phyloP scores from a whole-genome alignment of 2,888 invertebrate species.

The Dicyrtoma fusca region DNA sequence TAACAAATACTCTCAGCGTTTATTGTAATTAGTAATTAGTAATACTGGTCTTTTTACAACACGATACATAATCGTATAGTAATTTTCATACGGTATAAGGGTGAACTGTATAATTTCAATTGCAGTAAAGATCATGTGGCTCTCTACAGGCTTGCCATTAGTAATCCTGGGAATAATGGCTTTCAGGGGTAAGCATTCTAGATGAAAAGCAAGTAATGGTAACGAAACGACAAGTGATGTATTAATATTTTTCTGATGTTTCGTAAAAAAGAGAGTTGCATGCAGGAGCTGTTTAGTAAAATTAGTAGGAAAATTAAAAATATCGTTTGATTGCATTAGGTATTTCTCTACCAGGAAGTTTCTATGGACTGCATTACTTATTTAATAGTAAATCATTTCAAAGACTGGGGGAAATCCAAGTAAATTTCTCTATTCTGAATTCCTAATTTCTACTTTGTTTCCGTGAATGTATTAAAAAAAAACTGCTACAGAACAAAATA shows the following conservation, averaged over 20 bases:
- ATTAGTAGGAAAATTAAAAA: not conserved
- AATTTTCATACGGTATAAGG: not conserved
- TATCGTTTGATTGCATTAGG: slow-evolving; percentile 1
- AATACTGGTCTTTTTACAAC: no score
- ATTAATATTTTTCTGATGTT: no score
- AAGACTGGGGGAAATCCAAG: not conserved
- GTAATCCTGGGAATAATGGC: slow-evolving; percentile 10
- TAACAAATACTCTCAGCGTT: not conserved
- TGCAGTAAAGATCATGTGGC: slow-evolving; percentile 36
- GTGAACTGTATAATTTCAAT: not conserved
- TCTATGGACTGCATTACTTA: slow-evolving; percentile 7
- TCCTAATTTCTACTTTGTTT: not conserved
- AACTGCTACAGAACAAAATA: not conserved
- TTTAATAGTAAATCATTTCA: not conserved
- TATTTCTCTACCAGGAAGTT: slow-evolving; percentile 12
- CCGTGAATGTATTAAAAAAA: not conserved
- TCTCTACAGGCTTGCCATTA: not conserved
- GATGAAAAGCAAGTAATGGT: no score
- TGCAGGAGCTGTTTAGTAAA: no score
- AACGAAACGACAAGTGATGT: no score
- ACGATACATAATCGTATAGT: no score
- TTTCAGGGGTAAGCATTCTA: slow-evolving; percentile 22
- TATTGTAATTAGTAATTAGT: no score
- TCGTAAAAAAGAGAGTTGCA: no score
- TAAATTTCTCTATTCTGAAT: not conserved